Evolutionary conservation across 2,113 vertebrate species (phyloP), one percentile per base, ranked within the genome.

Genomic region (Carollia perspicillata): DNA sequence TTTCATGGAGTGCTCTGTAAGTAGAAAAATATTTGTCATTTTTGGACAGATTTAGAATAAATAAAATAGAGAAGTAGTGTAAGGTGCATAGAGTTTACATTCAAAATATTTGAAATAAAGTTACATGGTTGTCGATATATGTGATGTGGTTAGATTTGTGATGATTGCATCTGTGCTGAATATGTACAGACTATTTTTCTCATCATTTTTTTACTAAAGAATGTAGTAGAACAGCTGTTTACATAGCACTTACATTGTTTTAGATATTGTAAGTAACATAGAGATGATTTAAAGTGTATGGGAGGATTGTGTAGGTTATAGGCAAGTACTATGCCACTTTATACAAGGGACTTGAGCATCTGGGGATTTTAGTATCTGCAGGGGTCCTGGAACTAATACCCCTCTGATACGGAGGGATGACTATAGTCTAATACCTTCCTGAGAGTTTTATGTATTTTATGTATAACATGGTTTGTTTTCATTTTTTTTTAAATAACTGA

Each of bases 1-100:
- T 90, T 92, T 86, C 71, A 78, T 53, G 30, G 42, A 81, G 8
- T 79, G 11, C 22, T 84, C 40, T 69, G 23, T 44, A 78, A 95
- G 65, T 72, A 87, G 63, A 85, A 95, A 94, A 92, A 63, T 69
- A 95, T 90, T 97, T 95, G 90, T 95, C 80, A 93, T 79, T 94
- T 90, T 95, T 81, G 66, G 95, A 90, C 28, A 79, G 66, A 85
- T 92, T 95, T 22, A 74, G 90, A 95, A 75, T 96, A 95, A 92
- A 89, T 89, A 94, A 90, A 90, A 68, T 12, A 90, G n/a, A 92
- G 30, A 92, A 71, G 42, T 92, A 47, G 40, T 40, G 10, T 26
- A 72, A 58, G 22, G 30, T 66, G 30, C 40, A 35, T 60, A 81
- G 22, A n/a, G 6, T 92, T 88, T 79, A 66, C 13, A 42, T 44